Conservation (phyloP, 2,888 invertebrate genomes). For the Lymantria dispar region DNA sequence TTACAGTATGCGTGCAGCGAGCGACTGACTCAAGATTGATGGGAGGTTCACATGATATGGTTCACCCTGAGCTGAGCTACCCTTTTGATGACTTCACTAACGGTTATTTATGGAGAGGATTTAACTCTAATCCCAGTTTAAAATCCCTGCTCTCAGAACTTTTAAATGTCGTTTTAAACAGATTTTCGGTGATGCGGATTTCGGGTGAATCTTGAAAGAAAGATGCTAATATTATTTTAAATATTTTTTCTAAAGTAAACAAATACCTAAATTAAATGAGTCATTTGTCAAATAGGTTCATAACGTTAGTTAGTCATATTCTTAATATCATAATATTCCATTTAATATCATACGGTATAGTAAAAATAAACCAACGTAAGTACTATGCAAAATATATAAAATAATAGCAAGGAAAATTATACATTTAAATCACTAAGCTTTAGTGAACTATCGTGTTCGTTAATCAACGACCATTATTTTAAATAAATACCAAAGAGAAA, state of each 20-base stretch:
- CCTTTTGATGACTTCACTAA: conserved; percentile 81
- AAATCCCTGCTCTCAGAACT: conserved; percentile 53
- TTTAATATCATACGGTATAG: too few species aligned
- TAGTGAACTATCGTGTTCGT: too few species aligned
- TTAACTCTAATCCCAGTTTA: conserved; percentile 61
- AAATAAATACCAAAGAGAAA: conserved; percentile 12
- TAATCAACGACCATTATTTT: neutral
- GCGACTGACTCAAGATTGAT: conserved; percentile 70
- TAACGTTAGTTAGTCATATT: too few species aligned
- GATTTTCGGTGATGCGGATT: conserved; percentile 32
- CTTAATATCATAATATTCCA: too few species aligned
- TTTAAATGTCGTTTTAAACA: conserved; percentile 59
- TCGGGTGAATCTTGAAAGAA: neutral
- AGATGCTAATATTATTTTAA: neutral
- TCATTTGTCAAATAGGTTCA: too few species aligned
- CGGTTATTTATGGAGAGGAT: conserved; percentile 72
- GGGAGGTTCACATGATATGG: conserved; percentile 77
- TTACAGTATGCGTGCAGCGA: conserved; percentile 58
- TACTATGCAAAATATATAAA: too few species aligned
- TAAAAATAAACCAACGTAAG: too few species aligned
- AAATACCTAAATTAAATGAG: too few species aligned
- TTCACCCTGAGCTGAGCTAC: conserved; percentile 67
- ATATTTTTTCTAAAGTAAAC: too few species aligned
- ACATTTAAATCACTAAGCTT: too few species aligned
- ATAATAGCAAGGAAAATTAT: too few species aligned